Base-by-base conservation (phyloP, 2,888 invertebrate genomes). In the Mesorhabditis sp. region DNA sequence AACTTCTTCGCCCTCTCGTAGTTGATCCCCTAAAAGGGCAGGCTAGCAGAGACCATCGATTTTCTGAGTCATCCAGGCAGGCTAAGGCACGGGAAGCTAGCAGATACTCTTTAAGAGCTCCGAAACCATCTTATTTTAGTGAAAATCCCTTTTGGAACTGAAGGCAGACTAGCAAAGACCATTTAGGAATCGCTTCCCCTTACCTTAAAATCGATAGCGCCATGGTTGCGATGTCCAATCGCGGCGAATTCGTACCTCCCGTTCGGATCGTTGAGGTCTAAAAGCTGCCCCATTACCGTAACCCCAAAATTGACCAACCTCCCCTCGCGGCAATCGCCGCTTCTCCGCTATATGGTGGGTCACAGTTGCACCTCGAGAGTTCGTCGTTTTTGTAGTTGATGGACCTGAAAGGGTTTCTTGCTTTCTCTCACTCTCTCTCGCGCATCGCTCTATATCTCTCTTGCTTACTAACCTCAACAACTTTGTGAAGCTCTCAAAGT, bases 371-470 rank as follows among this genome's bases (percentile, higher is more conserved):
- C 75, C 87, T 87, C 15, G 91, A 87, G 65, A 90, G 86, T 3
- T 91, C 90, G 86, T 91, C 91, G 86, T 90, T 87, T 72, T 87
- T 87, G 88, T 86, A 91, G 87, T 91, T 89, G 86, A 91, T 91
- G 88, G 91, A 91, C 63, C 91, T 88, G 78, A 15, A 69, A 72
- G 7, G n/a, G 1, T n/a, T 13, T 13, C 58, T 50, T 2, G 58
- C 7, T 50, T 13, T 28, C 28, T 28, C 28, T 28, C 28, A 28
- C 28, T 28, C 28, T 28, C 28, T 28, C 28, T 1, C 28, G 28
- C 28, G 1, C 28, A n/a, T 28, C 28, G 28, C 28, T 28, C 28
- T 28, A 28, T 28, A 1, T 28, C 28, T 28, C 28, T 28, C 28
- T 28, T 28, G 28, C 28, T 28, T 1, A 13, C 58, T 44, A 50